Percentiles rank a stretch among this genome's conserved stretches.
phyloP scores from a whole-genome alignment of 64 coral and sea anemone species.

The Montipora efflorescens region DNA sequence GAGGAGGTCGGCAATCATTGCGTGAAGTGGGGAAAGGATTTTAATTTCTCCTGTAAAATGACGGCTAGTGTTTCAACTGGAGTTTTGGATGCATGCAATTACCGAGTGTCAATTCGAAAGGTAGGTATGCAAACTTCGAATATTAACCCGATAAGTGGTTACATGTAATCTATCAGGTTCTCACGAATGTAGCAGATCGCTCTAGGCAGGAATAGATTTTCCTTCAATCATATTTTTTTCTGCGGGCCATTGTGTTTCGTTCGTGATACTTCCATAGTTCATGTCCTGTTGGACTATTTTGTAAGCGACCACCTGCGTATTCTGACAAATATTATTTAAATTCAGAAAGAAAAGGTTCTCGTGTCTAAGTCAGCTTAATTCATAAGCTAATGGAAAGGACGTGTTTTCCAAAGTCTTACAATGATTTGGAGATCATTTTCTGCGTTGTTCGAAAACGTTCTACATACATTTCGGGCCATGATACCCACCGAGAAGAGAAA shows the following conservation, averaged over 20 bases:
- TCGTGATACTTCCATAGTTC: not conserved
- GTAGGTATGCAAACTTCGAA: conserved; percentile 1
- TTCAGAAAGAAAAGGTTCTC: not conserved
- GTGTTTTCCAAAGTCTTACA: not conserved
- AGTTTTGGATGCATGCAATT: conserved; percentile 88
- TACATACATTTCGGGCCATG: not conserved
- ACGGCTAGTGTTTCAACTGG: conserved; percentile 92
- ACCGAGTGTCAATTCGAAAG: conserved; percentile 96
- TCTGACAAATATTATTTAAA: not conserved
- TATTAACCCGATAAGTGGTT: too few species aligned
- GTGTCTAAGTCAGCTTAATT: not conserved
- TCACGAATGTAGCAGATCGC: not conserved
- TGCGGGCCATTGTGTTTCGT: not conserved
- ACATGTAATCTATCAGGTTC: not conserved
- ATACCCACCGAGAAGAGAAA: too few species aligned
- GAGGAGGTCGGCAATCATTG: conserved; percentile 93
- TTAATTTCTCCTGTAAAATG: conserved; percentile 93
- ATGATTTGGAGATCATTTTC: not conserved
- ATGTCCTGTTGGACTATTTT: not conserved
- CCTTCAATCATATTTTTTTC: not conserved
- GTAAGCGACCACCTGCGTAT: not conserved
- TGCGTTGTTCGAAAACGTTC: not conserved
- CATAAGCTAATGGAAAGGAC: not conserved
- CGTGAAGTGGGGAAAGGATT: conserved; percentile 88
- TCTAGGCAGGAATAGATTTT: not conserved